Conservation (phyloP, 2,797 vertebrate genomes). For the Psittacula derbiana region DNA sequence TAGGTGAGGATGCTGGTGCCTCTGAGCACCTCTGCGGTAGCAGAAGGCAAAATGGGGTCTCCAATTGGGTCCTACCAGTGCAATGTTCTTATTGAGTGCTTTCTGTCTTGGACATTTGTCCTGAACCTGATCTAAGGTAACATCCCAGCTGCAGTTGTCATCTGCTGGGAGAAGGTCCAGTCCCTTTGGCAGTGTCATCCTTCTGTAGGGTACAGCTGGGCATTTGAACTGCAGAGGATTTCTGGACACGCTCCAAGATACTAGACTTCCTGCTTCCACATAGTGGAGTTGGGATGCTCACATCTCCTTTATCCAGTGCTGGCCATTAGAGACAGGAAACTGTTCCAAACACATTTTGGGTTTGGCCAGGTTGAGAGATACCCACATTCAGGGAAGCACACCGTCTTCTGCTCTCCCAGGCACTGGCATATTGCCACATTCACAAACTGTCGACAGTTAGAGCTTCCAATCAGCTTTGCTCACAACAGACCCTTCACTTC, state of each 20-base stretch:
- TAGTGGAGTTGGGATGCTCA: neutral
- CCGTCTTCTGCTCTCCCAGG: no score
- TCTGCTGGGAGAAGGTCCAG: neutral
- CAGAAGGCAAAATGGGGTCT: neutral
- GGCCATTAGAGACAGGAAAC: neutral
- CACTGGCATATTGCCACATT: no score
- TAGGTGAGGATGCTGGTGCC: neutral
- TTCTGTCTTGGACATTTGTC: neutral
- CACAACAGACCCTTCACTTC: conserved; percentile 11
- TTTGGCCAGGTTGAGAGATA: neutral
- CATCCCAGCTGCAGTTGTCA: neutral
- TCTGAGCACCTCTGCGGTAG: neutral
- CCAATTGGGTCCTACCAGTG: accelerated
- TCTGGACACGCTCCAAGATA: neutral
- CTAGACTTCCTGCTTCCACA: neutral
- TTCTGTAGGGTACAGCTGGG: neutral
- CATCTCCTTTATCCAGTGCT: neutral
- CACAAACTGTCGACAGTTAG: neutral
- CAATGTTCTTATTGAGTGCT: neutral
- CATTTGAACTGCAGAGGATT: neutral
- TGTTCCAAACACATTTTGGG: neutral
- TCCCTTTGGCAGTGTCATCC: neutral
- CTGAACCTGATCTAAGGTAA: neutral
- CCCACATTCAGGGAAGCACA: neutral
- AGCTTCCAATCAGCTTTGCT: conserved; percentile 22